These are phyloP conservation scores for Paratrypauchen microcephalus DNA, from an alignment of 2,797 vertebrate species.

Conservation along the genomic window DNA sequence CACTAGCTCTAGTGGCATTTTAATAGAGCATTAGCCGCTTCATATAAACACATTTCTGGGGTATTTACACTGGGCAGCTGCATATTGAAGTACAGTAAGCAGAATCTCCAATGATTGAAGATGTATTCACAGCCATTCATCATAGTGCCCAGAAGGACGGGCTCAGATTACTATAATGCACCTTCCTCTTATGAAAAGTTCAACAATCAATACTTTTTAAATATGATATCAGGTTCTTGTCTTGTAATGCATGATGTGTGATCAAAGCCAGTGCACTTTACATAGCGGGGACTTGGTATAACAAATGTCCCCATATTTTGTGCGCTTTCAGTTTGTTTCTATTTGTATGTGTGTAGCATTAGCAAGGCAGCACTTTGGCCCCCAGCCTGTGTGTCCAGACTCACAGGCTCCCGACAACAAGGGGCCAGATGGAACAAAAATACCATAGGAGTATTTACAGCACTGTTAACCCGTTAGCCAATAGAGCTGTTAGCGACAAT, in stretches of 20 bases:
- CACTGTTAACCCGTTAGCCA: conserved; percentile 43
- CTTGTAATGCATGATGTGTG: conserved; percentile 54
- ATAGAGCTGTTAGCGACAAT: conserved; percentile 11
- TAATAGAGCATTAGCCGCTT: conserved; percentile 25
- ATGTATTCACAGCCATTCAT: conserved; percentile 53
- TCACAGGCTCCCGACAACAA: conserved; percentile 70
- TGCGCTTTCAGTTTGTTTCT: conserved; percentile 17
- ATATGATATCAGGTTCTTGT: conserved; percentile 67
- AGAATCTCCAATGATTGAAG: conserved; percentile 39
- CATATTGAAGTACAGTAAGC: conserved; percentile 27
- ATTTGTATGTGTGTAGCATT: conserved; percentile 32
- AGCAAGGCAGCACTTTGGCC: conserved; percentile 50
- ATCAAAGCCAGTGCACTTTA: conserved; percentile 67
- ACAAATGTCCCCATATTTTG: conserved; percentile 41
- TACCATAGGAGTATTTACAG: conserved; percentile 71
- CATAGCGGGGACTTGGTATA: conserved; percentile 52
- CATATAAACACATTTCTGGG: conserved; percentile 45
- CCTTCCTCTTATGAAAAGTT: conserved; percentile 71
- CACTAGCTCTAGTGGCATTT: conserved; percentile 22
- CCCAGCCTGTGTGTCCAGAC: conserved; percentile 73
- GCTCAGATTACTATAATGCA: conserved; percentile 76
- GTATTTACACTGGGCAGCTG: conserved; percentile 31
- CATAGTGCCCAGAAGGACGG: conserved; percentile 45
- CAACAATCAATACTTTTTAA: conserved; percentile 74
- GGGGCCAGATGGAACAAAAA: conserved; percentile 53